Conservation (phyloP, 2,888 invertebrate species). For the Eilema depressum region DNA sequence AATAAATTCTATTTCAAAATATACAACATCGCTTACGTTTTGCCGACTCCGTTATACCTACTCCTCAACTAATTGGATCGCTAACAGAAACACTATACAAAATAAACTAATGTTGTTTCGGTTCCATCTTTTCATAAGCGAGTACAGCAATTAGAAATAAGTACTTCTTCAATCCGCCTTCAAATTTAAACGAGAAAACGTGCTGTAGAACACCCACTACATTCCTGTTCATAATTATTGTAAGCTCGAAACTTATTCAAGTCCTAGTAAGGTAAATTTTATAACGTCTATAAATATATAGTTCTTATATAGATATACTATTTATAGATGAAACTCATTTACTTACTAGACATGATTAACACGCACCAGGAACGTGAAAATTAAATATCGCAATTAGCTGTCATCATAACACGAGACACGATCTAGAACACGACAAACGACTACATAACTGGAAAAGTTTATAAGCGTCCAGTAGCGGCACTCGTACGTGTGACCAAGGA, state of each 20-base stretch:
- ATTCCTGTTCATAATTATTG: not conserved
- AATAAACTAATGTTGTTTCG: too few species aligned
- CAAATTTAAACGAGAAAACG: not conserved
- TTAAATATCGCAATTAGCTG: constrained; percentile 42
- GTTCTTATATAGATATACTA: not conserved
- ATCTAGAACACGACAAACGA: constrained; percentile 45
- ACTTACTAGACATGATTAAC: not conserved
- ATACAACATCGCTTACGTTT: too few species aligned
- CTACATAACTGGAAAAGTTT: constrained; percentile 49
- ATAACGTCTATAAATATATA: not conserved
- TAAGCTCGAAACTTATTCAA: not conserved
- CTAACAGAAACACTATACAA: too few species aligned
- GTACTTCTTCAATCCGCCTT: too few species aligned
- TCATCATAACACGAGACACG: constrained; percentile 47
- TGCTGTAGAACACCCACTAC: not conserved
- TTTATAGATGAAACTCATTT: not conserved
- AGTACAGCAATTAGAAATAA: too few species aligned
- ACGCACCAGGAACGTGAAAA: constrained; percentile 41
- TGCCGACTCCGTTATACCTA: too few species aligned
- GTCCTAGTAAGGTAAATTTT: not conserved
- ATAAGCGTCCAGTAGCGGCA: constrained; percentile 48
- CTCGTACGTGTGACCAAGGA: constrained; percentile 35
- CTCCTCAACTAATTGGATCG: too few species aligned
- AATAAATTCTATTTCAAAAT: too few species aligned
- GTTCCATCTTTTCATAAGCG: too few species aligned